Conservation (phyloP, 2,113 vertebrate species). For the Oplegnathus fasciatus region DNA sequence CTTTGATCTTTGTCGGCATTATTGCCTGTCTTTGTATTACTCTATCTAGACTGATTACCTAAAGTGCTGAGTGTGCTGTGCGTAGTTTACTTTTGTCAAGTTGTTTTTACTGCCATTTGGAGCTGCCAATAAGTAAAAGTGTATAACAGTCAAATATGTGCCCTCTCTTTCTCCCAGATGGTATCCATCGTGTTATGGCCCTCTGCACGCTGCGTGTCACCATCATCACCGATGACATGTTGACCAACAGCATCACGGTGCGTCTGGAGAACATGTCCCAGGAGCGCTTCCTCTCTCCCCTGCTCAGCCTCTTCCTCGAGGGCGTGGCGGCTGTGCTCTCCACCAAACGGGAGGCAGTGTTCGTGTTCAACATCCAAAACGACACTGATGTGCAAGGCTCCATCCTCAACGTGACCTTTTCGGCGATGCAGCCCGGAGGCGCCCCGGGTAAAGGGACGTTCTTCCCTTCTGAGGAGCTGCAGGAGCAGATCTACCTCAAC, state of each 20-base stretch:
- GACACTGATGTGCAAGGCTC: conserved; percentile 93
- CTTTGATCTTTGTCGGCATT: neutral
- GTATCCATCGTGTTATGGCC: conserved; percentile 87
- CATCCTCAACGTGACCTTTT: conserved; percentile 97
- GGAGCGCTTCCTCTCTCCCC: conserved; percentile 95
- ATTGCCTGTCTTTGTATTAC: neutral
- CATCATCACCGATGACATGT: conserved; percentile 98
- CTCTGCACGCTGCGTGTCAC: conserved; percentile 93
- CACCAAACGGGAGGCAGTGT: conserved; percentile 90
- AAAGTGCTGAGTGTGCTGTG: neutral
- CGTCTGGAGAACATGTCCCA: conserved; percentile 98
- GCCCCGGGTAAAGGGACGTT: conserved; percentile 84
- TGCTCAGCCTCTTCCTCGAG: conserved; percentile 93
- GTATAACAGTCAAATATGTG: neutral
- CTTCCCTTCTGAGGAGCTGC: conserved; percentile 95
- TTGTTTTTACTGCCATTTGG: neutral
- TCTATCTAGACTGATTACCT: neutral
- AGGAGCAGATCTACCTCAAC: conserved; percentile 98
- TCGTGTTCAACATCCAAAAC: conserved; percentile 97
- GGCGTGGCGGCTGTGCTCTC: conserved; percentile 94
- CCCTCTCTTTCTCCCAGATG: conserved; percentile 84
- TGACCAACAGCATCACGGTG: conserved; percentile 98
- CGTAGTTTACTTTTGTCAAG: neutral
- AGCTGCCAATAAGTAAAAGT: neutral
- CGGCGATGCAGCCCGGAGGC: conserved; percentile 91